Conservation (phyloP, 2,888 invertebrate species). For the Andrena fulva region DNA sequence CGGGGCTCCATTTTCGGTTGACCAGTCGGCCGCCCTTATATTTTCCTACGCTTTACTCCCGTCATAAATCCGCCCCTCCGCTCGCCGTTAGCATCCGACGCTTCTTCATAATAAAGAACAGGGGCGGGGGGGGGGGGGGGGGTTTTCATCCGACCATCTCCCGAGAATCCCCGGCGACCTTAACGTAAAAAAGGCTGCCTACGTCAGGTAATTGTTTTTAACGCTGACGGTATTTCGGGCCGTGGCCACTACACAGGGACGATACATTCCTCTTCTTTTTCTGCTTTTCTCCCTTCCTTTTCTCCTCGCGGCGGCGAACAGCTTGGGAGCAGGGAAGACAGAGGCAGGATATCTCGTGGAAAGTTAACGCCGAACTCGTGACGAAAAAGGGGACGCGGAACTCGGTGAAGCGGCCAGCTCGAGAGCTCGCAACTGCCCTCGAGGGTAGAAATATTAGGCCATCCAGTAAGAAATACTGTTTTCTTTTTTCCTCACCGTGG, state of each 20-base stretch:
- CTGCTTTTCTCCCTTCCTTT: too few relatives aligned
- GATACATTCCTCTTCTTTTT: neutral
- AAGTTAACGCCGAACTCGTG: constrained; percentile 9
- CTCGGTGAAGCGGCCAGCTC: neutral
- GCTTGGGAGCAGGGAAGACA: neutral
- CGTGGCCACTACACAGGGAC: neutral
- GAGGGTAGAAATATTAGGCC: constrained; percentile 14
- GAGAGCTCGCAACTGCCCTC: neutral
- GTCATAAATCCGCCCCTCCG: constrained; percentile 50
- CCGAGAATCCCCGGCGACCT: neutral
- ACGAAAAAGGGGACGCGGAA: neutral
- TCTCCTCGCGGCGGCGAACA: too few relatives aligned
- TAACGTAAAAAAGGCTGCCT: constrained; percentile 32
- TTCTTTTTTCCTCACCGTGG: constrained; percentile 3
- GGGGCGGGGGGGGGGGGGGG: neutral
- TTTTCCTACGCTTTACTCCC: constrained; percentile 35
- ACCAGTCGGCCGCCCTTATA: constrained; percentile 15
- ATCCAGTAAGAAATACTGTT: constrained; percentile 19
- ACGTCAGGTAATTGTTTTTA: constrained; percentile 43
- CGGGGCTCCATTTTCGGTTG: constrained; percentile 5
- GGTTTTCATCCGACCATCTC: neutral
- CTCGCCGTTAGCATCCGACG: constrained; percentile 10
- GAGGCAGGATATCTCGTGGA: neutral
- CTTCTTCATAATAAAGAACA: constrained; percentile 26
- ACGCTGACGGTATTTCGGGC: constrained; percentile 3